These are phyloP conservation scores for Alsophila aescularia DNA, from an alignment of 2,888 invertebrate species.

Conservation along the genomic window DNA sequence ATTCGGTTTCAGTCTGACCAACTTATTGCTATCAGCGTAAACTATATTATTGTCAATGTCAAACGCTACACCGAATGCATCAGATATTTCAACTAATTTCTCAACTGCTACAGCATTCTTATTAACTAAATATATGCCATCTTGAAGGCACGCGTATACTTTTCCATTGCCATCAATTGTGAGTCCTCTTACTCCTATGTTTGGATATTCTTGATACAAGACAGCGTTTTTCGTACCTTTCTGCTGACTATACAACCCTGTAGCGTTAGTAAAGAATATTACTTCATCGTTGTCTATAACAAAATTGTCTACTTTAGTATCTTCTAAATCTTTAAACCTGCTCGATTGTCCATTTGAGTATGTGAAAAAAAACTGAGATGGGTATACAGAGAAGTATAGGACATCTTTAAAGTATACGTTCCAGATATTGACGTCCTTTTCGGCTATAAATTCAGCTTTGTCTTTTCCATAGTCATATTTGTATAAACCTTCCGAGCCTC, in stretches of 20 bases:
- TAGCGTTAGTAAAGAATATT: slow-evolving; percentile 63
- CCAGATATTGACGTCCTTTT: slow-evolving; percentile 60
- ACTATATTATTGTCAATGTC: slow-evolving; percentile 67
- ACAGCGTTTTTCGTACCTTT: slow-evolving; percentile 59
- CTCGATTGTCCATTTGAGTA: slow-evolving; percentile 48
- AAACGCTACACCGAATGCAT: slow-evolving; percentile 68
- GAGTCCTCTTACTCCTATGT: slow-evolving; percentile 54
- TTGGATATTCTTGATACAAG: slow-evolving; percentile 42
- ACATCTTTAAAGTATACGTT: slow-evolving; percentile 62
- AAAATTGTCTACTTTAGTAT: slow-evolving; percentile 67
- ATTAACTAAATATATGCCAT: slow-evolving; percentile 61
- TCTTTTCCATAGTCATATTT: slow-evolving; percentile 60
- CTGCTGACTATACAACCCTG: slow-evolving; percentile 62
- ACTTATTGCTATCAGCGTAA: slow-evolving; percentile 56
- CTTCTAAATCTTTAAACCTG: slow-evolving; percentile 64
- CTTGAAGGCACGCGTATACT: slow-evolving; percentile 54
- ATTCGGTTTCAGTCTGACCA: slow-evolving; percentile 52
- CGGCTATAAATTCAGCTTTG: slow-evolving; percentile 53
- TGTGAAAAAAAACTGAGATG: slow-evolving; percentile 61
- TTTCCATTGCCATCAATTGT: slow-evolving; percentile 57
- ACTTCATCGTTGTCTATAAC: slow-evolving; percentile 60
- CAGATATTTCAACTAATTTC: slow-evolving; percentile 52
- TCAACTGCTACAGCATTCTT: slow-evolving; percentile 47
- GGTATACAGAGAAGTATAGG: slow-evolving; percentile 63
- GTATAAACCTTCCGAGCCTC: slow-evolving; percentile 65